Conservation (phyloP, 2,888 invertebrate species). For the Embidobia sp. region DNA sequence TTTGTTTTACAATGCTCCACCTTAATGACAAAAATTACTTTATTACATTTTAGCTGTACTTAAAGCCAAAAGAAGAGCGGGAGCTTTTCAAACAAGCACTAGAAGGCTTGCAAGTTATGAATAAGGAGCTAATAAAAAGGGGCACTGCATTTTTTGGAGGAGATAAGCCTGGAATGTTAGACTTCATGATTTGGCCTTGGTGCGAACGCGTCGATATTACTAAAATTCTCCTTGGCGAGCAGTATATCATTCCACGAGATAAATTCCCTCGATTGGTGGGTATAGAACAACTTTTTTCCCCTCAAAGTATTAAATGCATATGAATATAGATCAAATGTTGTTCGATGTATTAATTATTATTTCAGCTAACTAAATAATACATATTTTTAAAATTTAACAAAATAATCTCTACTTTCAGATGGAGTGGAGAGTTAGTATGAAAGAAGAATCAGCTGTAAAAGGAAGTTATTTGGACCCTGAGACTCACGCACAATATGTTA, state of each 20-base stretch:
- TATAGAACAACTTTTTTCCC: no score
- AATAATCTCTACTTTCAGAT: constrained; percentile 80
- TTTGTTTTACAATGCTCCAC: no score
- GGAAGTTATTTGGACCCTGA: constrained; percentile 86
- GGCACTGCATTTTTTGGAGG: constrained; percentile 87
- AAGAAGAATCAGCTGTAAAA: constrained; percentile 87
- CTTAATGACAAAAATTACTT: constrained; percentile 3
- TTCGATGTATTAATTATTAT: no score
- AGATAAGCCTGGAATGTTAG: constrained; percentile 88
- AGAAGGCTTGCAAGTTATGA: constrained; percentile 85
- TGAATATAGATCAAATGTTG: no score
- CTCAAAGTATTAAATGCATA: no score
- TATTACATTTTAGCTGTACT: constrained; percentile 73
- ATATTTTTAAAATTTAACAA: no score
- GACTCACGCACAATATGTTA: constrained; percentile 88
- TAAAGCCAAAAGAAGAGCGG: constrained; percentile 74
- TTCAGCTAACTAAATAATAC: no score
- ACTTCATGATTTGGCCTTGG: constrained; percentile 94
- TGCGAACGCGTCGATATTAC: constrained; percentile 87
- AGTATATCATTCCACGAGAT: constrained; percentile 85
- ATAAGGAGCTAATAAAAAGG: constrained; percentile 85
- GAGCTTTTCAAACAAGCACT: constrained; percentile 83
- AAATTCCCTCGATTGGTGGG: constrained; percentile 86
- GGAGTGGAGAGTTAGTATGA: constrained; percentile 88
- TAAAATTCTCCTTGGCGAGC: constrained; percentile 84